phyloP scores from a whole-genome alignment of 2,113 vertebrate species.

The Anguilla japonica region DNA sequence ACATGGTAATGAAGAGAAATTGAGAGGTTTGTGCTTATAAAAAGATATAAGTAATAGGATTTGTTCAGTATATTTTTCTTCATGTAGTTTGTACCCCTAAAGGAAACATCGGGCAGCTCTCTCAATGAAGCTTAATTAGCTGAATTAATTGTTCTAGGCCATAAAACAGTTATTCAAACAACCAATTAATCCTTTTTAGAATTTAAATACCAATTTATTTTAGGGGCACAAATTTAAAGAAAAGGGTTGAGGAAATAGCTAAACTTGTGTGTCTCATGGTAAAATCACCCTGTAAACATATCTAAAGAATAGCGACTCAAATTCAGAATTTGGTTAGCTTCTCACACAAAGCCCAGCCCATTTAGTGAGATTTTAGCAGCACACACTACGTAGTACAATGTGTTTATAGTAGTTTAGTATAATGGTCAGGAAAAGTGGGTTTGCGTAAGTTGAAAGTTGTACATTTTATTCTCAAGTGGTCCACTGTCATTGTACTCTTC shows the following conservation, averaged over 20 bases:
- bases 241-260: background rate
- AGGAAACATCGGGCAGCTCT: background rate
- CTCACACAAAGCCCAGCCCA: background rate
- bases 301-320: background rate
- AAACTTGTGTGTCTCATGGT: background rate
- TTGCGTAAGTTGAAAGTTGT: too few relatives aligned
- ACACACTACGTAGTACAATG: too few relatives aligned
- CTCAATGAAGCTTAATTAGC: background rate
- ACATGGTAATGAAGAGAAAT: background rate
- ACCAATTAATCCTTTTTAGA: background rate
- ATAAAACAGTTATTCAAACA: background rate
- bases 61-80: background rate
- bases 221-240: background rate
- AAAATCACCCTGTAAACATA: background rate
- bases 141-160: slow-evolving; percentile 3
- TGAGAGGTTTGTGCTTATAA: background rate
- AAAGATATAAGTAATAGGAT: background rate
- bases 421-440: too few relatives aligned
- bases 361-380: too few relatives aligned
- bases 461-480: too few relatives aligned
- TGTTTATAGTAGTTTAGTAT: too few relatives aligned
- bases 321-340: background rate
- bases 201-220: background rate
- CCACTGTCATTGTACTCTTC: too few relatives aligned
- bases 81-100: background rate